Evolutionary conservation across 1,140 invertebrate species (phyloP).

Genomic region (Latrodectus geometricus): DNA sequence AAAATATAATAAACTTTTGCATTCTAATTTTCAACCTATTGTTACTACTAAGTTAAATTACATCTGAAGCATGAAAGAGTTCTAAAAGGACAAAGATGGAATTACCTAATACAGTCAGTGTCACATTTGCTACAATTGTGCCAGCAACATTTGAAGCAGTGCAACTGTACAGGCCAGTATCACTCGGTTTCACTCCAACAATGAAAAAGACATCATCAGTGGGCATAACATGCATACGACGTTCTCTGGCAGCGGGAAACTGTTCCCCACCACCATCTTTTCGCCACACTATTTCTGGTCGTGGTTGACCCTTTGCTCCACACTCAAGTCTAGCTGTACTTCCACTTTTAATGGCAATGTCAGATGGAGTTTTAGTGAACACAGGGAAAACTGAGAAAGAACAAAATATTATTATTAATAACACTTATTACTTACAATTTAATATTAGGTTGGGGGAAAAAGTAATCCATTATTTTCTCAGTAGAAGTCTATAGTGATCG

Average conservation of each 20-base stretch:
- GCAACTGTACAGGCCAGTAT: conserved; percentile 94
- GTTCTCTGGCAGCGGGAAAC: conserved; percentile 93
- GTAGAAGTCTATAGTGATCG: too few species aligned
- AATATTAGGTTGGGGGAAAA: too few species aligned
- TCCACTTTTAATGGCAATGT: conserved; percentile 86
- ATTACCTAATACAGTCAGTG: conserved; percentile 84
- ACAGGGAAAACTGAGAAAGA: conserved; percentile 70
- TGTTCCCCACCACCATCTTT: conserved; percentile 94
- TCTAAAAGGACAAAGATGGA: conserved; percentile 8
- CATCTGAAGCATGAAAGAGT: too few species aligned
- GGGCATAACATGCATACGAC: conserved; percentile 91
- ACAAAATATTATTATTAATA: neutral
- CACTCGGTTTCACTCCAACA: conserved; percentile 85
- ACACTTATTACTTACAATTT: too few species aligned
- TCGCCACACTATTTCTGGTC: conserved; percentile 89
- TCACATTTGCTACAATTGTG: conserved; percentile 86
- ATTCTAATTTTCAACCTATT: too few species aligned
- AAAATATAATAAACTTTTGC: too few species aligned
- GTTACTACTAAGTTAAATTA: too few species aligned
- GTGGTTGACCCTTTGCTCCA: conserved; percentile 87
- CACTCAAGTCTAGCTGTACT: conserved; percentile 90
- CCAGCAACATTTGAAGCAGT: conserved; percentile 91
- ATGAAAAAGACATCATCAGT: conserved; percentile 94
- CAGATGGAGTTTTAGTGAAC: conserved; percentile 86
- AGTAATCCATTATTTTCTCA: too few species aligned